Evolutionary conservation across 2,888 invertebrate species (phyloP), one percentile per base, ranked within the genome.

Genomic region (Oscheius myriophilus): DNA sequence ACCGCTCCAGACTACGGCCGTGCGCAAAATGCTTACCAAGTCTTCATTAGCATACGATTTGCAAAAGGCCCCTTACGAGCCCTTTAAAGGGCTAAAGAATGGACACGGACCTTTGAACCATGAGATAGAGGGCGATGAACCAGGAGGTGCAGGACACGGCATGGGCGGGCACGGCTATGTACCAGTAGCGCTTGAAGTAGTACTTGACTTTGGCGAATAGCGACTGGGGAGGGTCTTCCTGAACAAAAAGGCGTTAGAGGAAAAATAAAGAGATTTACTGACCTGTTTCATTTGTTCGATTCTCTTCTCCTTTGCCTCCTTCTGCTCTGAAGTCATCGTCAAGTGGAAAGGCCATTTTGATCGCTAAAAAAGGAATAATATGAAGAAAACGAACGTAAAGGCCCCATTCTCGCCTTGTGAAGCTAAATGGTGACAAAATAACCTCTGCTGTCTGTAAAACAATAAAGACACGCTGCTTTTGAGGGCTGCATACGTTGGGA

Each of bases 161-260:
- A 88, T 98, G 97, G 2, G 98, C 96, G 4, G 95, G 96, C 68
- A 97, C 89, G 68, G 96, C 89, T 65, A 97, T 93, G 88, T 97
- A 95, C 93, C 97, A 97, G 88, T 97, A 96, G 64, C 85, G 72
- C 66, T 84, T 85, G 66, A 85, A 74, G 64, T 85, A 85, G 62
- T 79, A 85, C 63, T 85, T 85, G 26, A 85, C 73, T 57, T 83
- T 85, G 23, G 78, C 80, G 53, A 85, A 73, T 39, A 84, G 26
- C 1, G 77, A 72, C 25, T 70, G 61, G 6, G 84, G 85, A 16
- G 76, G 70, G 59, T 78, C 71, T 73, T 85, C 84, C 69, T 77
- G 33, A 26, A 65, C n/a, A 18, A 55, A 9, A 41, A 12, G 21
- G 33, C 14, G 42, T 23, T 16, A 18, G 18, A 16, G n/a, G n/a